Percentiles rank a stretch among this genome's conserved stretches.
Conservation (phyloP, 2,797 vertebrate genomes). For the Discoglossus pictus region DNA sequence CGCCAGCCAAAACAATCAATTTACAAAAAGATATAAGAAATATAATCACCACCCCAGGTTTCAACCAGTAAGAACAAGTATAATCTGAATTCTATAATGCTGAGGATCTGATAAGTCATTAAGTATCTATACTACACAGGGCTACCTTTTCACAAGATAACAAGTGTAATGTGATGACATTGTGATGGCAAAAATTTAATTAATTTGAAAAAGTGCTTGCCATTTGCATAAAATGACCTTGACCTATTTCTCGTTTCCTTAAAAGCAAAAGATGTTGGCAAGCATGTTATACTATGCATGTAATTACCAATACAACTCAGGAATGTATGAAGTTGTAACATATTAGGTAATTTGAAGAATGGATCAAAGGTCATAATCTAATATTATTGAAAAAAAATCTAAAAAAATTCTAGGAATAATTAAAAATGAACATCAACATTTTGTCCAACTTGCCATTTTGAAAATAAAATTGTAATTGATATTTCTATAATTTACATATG, state of each 20-base stretch:
- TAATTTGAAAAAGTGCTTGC: slow-evolving; percentile 9
- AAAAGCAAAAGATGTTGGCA: not conserved
- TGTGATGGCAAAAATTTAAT: slow-evolving; percentile 30
- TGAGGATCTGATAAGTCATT: not conserved
- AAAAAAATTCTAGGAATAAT: too few relatives aligned
- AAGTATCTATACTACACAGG: not conserved
- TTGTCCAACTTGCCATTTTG: too few relatives aligned
- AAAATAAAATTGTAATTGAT: too few relatives aligned
- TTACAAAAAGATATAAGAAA: slow-evolving; percentile 43
- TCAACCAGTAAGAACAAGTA: slow-evolving; percentile 20
- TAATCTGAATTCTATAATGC: slow-evolving; percentile 5
- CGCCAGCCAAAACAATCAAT: slow-evolving; percentile 40
- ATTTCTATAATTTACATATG: too few relatives aligned
- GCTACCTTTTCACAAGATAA: slow-evolving; percentile 5
- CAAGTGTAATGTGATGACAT: slow-evolving; percentile 3
- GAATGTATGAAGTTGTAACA: too few relatives aligned
- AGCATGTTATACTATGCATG: not conserved
- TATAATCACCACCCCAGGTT: slow-evolving; percentile 34
- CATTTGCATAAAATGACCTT: slow-evolving; percentile 20
- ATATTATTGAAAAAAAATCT: too few relatives aligned
- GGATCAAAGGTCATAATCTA: too few relatives aligned
- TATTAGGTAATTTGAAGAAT: too few relatives aligned
- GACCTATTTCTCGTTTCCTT: slow-evolving; percentile 5
- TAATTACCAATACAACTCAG: too few relatives aligned
- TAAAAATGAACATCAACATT: too few relatives aligned